Evolutionary conservation across 2,797 vertebrate genomes (phyloP).

Genomic region (Pseudochromis fuscus): DNA sequence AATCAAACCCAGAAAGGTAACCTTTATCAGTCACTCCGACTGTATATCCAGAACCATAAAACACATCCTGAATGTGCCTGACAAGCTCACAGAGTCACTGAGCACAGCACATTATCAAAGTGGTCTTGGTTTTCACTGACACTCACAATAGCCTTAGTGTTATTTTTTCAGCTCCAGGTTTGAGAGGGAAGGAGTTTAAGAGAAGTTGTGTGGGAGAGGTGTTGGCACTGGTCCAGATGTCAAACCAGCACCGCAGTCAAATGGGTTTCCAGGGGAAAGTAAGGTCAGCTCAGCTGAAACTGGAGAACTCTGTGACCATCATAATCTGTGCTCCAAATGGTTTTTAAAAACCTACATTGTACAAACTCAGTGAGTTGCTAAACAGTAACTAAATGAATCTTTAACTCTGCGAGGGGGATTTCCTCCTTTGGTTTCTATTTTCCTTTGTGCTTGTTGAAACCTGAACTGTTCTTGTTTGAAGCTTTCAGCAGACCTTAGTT

Average conservation of each 20-base stretch:
- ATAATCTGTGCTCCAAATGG: neutral
- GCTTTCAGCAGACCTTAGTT: constrained; percentile 22
- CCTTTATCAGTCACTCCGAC: neutral
- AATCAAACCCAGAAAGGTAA: neutral
- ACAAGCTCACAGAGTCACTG: constrained; percentile 36
- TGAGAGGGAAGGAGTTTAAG: constrained; percentile 43
- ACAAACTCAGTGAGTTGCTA: neutral
- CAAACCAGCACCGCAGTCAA: constrained; percentile 62
- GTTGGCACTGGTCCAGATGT: constrained; percentile 66
- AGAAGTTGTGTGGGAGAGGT: constrained; percentile 63
- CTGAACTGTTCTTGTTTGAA: constrained; percentile 41
- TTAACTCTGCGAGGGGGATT: constrained; percentile 40
- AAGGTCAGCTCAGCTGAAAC: constrained; percentile 67
- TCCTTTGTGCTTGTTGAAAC: constrained; percentile 32
- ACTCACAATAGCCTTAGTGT: constrained; percentile 60
- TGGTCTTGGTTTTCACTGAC: constrained; percentile 41
- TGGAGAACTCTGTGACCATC: constrained; percentile 42
- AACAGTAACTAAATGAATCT: constrained; percentile 28
- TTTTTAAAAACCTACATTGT: constrained; percentile 12
- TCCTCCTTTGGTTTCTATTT: constrained; percentile 32
- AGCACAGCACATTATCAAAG: constrained; percentile 49
- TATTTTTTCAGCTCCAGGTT: constrained; percentile 49
- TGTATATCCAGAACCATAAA: constrained; percentile 31
- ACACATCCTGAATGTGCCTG: constrained; percentile 21
- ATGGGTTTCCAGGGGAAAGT: constrained; percentile 71